Evolutionary conservation across 2,797 vertebrate species (phyloP).

Genomic region (Botia almorhae): DNA sequence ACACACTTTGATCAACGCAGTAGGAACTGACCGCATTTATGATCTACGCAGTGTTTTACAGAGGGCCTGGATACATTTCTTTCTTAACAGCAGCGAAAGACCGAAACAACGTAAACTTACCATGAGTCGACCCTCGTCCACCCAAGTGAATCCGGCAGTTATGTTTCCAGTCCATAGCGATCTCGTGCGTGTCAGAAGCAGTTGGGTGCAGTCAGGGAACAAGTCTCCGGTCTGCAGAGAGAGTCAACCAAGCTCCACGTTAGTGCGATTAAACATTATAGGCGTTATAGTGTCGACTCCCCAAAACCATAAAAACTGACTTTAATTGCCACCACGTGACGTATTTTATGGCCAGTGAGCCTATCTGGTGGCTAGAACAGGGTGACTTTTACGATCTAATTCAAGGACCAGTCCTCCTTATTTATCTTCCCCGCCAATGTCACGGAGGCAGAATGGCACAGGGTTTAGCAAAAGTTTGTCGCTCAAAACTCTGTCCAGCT

Average conservation of each 20-base stretch:
- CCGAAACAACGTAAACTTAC: constrained; percentile 81
- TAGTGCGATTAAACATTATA: constrained; percentile 99
- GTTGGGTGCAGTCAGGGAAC: constrained; percentile 88
- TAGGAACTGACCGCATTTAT: constrained; percentile 74
- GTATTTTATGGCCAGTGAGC: constrained; percentile 98
- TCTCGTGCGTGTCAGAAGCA: constrained; percentile 79
- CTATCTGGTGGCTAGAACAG: constrained; percentile 95
- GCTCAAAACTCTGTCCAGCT: constrained; percentile 90
- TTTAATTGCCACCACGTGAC: constrained; percentile 99
- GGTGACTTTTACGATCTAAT: constrained; percentile 99
- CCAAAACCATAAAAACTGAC: constrained; percentile 99
- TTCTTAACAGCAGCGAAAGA: neutral
- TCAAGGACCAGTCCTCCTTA: constrained; percentile 97
- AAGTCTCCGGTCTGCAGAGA: constrained; percentile 89
- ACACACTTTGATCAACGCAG: constrained; percentile 78
- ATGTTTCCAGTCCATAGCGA: constrained; percentile 70
- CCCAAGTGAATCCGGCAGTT: constrained; percentile 64
- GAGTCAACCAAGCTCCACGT: constrained; percentile 96
- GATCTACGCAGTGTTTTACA: constrained; percentile 62
- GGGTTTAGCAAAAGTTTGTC: constrained; percentile 96
- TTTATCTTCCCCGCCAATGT: constrained; percentile 99
- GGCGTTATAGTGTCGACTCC: constrained; percentile 99
- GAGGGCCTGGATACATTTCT: neutral
- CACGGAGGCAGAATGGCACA: constrained; percentile 87
- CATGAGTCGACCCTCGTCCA: constrained; percentile 82